Conservation (phyloP, 2,797 vertebrate genomes). For the Psittacula derbiana region DNA sequence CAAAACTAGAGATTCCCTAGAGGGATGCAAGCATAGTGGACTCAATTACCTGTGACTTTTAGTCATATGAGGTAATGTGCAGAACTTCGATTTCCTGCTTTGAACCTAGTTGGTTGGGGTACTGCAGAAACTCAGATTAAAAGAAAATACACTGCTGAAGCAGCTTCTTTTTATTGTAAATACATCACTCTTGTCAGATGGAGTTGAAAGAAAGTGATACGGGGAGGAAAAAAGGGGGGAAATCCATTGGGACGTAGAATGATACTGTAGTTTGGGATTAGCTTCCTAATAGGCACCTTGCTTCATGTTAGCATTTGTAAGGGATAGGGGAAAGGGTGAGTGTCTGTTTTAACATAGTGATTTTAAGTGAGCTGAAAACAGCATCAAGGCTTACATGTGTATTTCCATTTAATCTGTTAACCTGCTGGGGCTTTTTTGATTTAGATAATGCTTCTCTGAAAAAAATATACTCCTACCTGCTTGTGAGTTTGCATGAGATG, state of each 20-base stretch:
- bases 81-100: background rate
- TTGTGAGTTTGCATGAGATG: background rate
- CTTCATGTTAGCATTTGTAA: background rate
- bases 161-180: background rate
- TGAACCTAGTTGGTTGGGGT: background rate
- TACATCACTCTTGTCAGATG: background rate
- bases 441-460: background rate
- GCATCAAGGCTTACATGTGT: background rate
- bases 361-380: background rate
- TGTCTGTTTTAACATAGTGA: background rate
- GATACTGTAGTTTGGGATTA: background rate
- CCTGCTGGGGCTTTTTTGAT: background rate
- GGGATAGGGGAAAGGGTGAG: background rate
- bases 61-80: background rate
- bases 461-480: background rate
- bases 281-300: background rate
- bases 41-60: background rate
- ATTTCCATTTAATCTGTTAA: background rate
- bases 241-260: background rate
- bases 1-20: background rate
- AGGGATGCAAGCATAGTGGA: accelerated
- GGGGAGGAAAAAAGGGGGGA: background rate
- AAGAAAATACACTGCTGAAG: background rate
- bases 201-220: background rate
- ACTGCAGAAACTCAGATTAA: background rate